Base-by-base conservation (phyloP, 2,113 vertebrate genomes). In the Aphelocoma coerulescens region DNA sequence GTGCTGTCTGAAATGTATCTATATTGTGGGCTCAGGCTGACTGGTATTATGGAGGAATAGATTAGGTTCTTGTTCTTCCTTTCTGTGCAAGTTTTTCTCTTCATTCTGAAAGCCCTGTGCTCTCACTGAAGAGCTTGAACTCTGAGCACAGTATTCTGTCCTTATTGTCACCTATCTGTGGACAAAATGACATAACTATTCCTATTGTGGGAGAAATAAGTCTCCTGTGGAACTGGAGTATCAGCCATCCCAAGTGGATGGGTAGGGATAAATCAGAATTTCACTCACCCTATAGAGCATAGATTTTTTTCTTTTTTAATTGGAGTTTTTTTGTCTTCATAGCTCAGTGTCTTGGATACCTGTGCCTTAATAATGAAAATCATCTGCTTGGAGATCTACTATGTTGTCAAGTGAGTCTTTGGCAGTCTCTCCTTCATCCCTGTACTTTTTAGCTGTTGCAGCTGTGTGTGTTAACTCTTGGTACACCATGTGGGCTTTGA, bases 311-410 rank as follows among this genome's bases (percentile, higher is more conserved):
- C n/a, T 74, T 57, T 85, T 5, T 71, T 66, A 35, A 59, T 33
- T 62, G 52, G 1, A 21, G 18, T 57, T 43, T 82, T 67, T 93
- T 66, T 62, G 1, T 79, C 37, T 96, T 94, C 41, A 30, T 96
- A 99, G 99, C 98, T 99, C 66, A 99, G 99, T 73, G 97, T 99
- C 94, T 97, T 99, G 97, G 99, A 99, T 96, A 99, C 99, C 19
- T 99, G 99, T 94, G 99, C 99, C 59, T 99, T 99, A 69, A 99
- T 99, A 81, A 99, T 99, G 99, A 99, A 99, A 97, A 99, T 99
- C 30, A 98, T 99, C 57, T 99, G 99, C 84, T 98, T 99, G 95
- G 99, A 99, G 98, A 99, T 99, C 97, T 99, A 99, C 97, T 99
- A 99, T 51, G 99, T 99, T 51, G 99, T 98, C 97, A 98, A 99